Evolutionary conservation across 2,113 vertebrate genomes (phyloP), one percentile per base, ranked within the genome.

Genomic region (Haemorhous mexicanus): DNA sequence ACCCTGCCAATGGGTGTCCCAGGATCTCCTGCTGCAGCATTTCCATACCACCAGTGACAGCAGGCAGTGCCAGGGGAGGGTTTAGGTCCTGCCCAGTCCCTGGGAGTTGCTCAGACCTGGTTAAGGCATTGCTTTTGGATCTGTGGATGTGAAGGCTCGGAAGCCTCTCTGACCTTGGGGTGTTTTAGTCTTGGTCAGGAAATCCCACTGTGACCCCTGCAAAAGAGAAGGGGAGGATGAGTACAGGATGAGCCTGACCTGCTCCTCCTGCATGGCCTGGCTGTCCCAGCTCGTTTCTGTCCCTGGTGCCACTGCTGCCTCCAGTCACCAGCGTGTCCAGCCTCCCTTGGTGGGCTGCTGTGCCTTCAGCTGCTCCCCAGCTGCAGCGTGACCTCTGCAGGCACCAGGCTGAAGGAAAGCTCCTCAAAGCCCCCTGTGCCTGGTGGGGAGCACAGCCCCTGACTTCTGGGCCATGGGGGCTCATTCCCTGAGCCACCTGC

Each of bases 11-110:
- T 17, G 53, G 53, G 6, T 12, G 13, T 30, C 64, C 62, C 64
- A 33, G 64, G 5, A 2, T 2, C 37, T 44, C 8, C 19, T 46
- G 37, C 64, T 24, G 7, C 39, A 37, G n/a, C 27, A 2, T 35
- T 78, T 37, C 73, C 18, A 0, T 7, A 5, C 2, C 53, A 3
- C 32, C 46, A 49, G 41, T 19, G 3, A 13, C 0, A 6, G 56
- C 1, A 6, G 5, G 39, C n/a, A 2, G 49, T 9, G 62, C 13
- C 32, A 10, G 56, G 1, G 20, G 10, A 21, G 33, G 1, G 2
- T 30, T 67, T 1, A 1, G 37, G 11, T 79, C 35, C 35, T 77
- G 56, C 56, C 59, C 0, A 4, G 30, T 4, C 4, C 1, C 59
- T 59, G 70, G 84, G 58, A 35, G 53, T 1, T 58, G 77, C 33